Base-by-base conservation (phyloP, 2,888 invertebrate species). In the Cremastinae sp. region DNA sequence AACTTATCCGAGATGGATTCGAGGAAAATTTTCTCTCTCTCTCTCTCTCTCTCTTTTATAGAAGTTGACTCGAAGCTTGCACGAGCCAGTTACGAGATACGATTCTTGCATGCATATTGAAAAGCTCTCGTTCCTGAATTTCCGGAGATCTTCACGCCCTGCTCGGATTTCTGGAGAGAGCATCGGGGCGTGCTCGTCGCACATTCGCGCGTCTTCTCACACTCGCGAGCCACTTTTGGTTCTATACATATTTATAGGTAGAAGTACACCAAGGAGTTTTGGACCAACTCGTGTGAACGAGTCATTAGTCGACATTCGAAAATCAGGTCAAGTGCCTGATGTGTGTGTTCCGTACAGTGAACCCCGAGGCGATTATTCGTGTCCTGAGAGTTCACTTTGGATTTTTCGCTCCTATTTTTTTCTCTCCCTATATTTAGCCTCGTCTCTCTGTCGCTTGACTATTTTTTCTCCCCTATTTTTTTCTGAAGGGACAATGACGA, bases 281-380 rank as follows among this genome's bases (percentile, higher is more conserved):
- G 41, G 61, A 51, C 66, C 53, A 61, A 70, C 58, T 64, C 59
- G 69, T 55, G 47, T 53, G 75, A 78, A 75, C 75, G 78, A 81
- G 80, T 81, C 80, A 75, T 81, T 80, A 80, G 81, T 80, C 80
- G 79, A 80, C 75, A 77, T 78, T 74, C 71, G 62, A 69, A 76
- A 84, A 84, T 75, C 79, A 78, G 85, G 85, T 85, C 84, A 83
- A 85, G 84, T 79, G 73, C 69, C 41, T 18, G 69, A 59, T 51
- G 53, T 53, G 37, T 65, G 68, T 51, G 56, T 62, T 68, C n/a
- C 14, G 45, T 14, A 37, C 8, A 70, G 65, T 47, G 61, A 73
- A 74, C 59, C 77, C 66, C 77, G 61, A 70, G 70, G 69, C 65
- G 69, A 77, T 77, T 77, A 72, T 73, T 65, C 64, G 59, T 58